Base-by-base conservation (phyloP, 35 echinoderm and acorn worm genomes). In the Patiria miniata region DNA sequence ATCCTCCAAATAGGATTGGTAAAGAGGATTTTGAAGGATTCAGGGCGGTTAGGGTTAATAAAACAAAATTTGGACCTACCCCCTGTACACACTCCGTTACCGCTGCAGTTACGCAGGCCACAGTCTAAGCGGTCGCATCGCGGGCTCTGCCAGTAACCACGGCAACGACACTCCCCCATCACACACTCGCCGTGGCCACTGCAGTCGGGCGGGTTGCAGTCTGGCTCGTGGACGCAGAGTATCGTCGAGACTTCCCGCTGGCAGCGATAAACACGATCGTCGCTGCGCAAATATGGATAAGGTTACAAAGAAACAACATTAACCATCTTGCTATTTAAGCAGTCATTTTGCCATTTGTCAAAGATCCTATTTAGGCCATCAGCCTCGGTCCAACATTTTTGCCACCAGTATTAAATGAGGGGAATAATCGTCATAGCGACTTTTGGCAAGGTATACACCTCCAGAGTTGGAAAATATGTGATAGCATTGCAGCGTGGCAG, bases 141-240 rank as follows among this genome's bases (percentile, higher is more conserved):
- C 8, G 80, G 21, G 12, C 85, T 92, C 47, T 81, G 57, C 95
- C 95, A 97, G 88, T 93, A 94, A 59, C 85, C 95, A 94, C 87
- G 79, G 78, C 93, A 99, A 77, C 59, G 76, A 69, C 96, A 99
- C 59, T 83, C 78, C 57, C 96, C 96, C 54, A 92, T 58, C 9
- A 99, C 52, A 23, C 96, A 99, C 22, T 90, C 61, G 0, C 96
- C 96, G 92, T 99, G 96, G 52, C 61, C 84, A 77, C 69, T 91
- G 40, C 96, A 99, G 78, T 99, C 80, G 10, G 23, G 32, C 69
- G 96, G 89, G 16, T 52, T 36, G 21, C 96, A 99, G 5, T 83
- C 61, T 65, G 96, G 92, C 47, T 99, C 93, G 18, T 99, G 96
- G 17, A 90, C 87, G 80, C 96, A 99, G 8, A 99, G 38, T 12